Conservation (phyloP, 2,888 invertebrate species). For the Therioaphis trifolii region DNA sequence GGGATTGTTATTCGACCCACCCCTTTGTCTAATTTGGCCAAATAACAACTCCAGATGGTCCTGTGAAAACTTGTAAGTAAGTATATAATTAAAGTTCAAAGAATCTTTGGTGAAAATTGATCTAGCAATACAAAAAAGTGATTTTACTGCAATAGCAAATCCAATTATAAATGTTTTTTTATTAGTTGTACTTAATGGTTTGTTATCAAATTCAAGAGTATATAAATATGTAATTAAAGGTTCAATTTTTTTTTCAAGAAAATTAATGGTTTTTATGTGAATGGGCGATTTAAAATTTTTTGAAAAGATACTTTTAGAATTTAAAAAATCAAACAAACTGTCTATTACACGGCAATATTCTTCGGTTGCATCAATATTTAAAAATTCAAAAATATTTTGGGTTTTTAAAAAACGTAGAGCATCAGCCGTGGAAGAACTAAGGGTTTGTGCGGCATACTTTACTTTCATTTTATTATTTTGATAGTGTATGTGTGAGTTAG, state of each 20-base stretch:
- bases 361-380: not conserved
- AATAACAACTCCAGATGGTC: slow-evolving; percentile 1
- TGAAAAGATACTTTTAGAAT: not conserved
- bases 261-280: slow-evolving; percentile 2
- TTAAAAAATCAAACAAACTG: slow-evolving; percentile 8
- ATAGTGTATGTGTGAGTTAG: not conserved
- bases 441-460: not conserved
- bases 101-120: too few relatives aligned
- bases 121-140: too few relatives aligned
- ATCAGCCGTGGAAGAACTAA: not conserved
- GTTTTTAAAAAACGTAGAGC: slow-evolving; percentile 5
- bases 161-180: too few relatives aligned
- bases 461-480: too few relatives aligned
- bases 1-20: not conserved
- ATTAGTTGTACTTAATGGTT: not conserved
- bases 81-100: too few relatives aligned
- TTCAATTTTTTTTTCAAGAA: not conserved
- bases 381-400: slow-evolving; percentile 4
- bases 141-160: too few relatives aligned
- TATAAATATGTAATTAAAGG: slow-evolving; percentile 16
- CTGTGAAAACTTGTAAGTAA: slow-evolving; percentile 11
- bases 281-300: slow-evolving; percentile 8
- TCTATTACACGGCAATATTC: not conserved
- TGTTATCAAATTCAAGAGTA: slow-evolving; percentile 9
- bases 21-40: not conserved